Conservation (phyloP, 2,113 vertebrate genomes). For the Bubo scandiacus region DNA sequence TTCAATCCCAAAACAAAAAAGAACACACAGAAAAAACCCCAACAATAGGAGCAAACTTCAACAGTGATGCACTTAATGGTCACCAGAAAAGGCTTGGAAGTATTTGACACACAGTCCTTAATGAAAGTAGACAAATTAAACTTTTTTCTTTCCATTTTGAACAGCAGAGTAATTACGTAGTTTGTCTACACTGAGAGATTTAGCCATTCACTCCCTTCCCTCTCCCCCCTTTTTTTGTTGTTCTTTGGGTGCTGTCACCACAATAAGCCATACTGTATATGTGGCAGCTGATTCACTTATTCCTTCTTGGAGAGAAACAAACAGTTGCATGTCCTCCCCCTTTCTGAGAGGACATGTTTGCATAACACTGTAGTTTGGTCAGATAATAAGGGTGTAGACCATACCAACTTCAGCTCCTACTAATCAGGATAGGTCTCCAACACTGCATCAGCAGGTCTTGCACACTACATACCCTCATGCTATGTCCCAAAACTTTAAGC, state of each 20-base stretch:
- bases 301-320: neutral
- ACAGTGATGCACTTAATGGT: neutral
- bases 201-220: neutral
- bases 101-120: neutral
- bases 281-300: neutral
- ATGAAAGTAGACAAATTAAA: neutral
- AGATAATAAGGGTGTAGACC: neutral
- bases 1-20: neutral
- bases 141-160: neutral
- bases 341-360: neutral
- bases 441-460: neutral
- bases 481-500: neutral
- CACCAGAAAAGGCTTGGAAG: neutral
- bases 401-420: neutral
- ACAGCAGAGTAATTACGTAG: neutral
- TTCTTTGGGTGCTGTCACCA: neutral
- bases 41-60: neutral
- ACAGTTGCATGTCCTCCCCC: neutral
- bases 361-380: neutral
- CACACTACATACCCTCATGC: neutral
- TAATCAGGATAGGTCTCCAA: neutral
- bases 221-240: neutral
- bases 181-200: neutral
- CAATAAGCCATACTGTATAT: neutral
- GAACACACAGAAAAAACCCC: accelerated